Evolutionary conservation across 1,140 invertebrate genomes (phyloP).

Genomic region (Chlorops oryzae): DNA sequence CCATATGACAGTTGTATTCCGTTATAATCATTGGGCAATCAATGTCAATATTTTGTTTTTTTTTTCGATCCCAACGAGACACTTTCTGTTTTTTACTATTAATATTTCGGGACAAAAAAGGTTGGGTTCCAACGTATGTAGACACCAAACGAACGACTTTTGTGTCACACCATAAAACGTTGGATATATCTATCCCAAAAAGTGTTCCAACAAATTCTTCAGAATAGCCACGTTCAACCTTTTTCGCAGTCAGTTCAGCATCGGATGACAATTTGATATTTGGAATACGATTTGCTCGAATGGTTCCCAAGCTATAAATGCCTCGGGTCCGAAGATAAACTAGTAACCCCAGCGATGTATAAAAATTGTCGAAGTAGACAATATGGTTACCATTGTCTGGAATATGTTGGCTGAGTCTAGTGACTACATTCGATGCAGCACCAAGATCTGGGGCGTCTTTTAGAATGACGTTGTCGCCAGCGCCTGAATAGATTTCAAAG

Average conservation of each 20-base stretch:
- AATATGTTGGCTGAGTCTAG: not conserved
- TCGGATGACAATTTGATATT: not conserved
- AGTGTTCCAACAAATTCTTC: constrained; percentile 3
- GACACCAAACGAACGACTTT: constrained; percentile 3
- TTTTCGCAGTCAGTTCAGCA: not conserved
- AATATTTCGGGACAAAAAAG: not conserved
- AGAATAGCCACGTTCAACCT: constrained; percentile 1
- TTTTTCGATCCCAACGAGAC: constrained; percentile 6
- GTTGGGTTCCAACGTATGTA: constrained; percentile 1
- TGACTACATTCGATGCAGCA: not conserved
- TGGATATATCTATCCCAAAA: constrained; percentile 1
- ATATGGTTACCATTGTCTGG: constrained; percentile 2
- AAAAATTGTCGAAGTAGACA: constrained; percentile 4
- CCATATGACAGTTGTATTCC: no score
- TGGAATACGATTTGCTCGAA: not conserved
- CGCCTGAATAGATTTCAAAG: not conserved
- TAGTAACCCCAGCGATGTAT: not conserved
- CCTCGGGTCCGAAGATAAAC: constrained; percentile 1
- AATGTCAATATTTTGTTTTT: not conserved
- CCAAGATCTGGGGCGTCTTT: not conserved
- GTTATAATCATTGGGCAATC: no score
- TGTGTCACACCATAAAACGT: constrained; percentile 2
- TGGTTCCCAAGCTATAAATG: not conserved
- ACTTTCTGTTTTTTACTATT: not conserved
- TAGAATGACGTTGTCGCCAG: no score